Evolutionary conservation across 1,140 invertebrate species (phyloP), one percentile per base, ranked within the genome.

Genomic region (Pseudomyrmex gracilis): DNA sequence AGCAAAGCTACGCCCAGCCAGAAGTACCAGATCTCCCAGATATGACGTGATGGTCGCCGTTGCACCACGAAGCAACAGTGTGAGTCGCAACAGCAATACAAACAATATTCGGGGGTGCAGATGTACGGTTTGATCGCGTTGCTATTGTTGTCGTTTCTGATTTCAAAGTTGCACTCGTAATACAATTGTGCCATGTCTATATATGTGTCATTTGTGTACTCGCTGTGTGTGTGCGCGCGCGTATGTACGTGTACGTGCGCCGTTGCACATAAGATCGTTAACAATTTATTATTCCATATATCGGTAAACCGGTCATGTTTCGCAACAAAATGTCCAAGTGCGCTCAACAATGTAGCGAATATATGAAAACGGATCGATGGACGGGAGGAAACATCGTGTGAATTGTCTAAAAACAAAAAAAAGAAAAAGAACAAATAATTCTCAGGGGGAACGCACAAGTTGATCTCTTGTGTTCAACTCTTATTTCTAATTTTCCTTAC

Each of bases 1-100:
- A 92, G 85, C 10, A 93, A 87, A 15, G 87, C 92, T 84, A 93
- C 60, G 43, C 92, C 92, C 1, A 93, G 85, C 93, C 92, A 93
- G 73, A 93, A 93, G 80, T 93, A 93, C 93, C 93, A 93, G 43
- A 89, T 88, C 77, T 93, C 92, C 91, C 92, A 93, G 55, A 93
- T 85, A 43, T 93, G 91, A 83, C 91, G 91, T 49, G 90, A 88
- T 55, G 92, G 86, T 73, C 87, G 90, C 71, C 86, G 86, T 80
- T 93, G 92, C 51, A 93, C 83, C 22, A 92, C 34, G 15, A 90
- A 78, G 45, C 91, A 93, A 73, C 91, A 92, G 84, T 92, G 91
- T 5, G 88, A 85, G 61, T 93, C 91, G 71, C 91, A 92, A 57
- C 90, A 92, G 64, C 92, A 92, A 64, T 91, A 90, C 15, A 91